Evolutionary conservation across 2,888 invertebrate species (phyloP), one percentile per base, ranked within the genome.

Genomic region (Limnephilus rhombicus): DNA sequence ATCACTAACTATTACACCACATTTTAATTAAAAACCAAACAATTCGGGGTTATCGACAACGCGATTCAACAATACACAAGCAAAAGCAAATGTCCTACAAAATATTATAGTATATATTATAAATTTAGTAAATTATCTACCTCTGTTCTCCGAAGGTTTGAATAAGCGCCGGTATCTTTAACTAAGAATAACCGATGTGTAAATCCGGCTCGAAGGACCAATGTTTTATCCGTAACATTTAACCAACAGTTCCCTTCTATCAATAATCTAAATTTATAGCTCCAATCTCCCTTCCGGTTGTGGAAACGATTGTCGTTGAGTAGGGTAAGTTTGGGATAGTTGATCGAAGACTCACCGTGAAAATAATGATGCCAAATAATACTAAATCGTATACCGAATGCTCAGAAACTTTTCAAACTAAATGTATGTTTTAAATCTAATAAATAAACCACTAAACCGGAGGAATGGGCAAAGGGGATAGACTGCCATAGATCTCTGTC

Each of bases 241-340:
- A 24, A 68, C 68, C 68, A 68, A 68, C 68, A 68, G 68, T 68
- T 37, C 85, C 34, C 34, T 4, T 85, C 34, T 34, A 85, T 24
- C 85, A 34, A 37, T 37, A 85, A 34, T 34, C 85, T 85, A 85
- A 85, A 85, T 85, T 85, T 85, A 85, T 85, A 85, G 85, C 41
- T 85, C 85, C 85, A 3, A 41, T 37, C 34, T 85, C 24, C 34
- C n/a, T 85, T 85, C 37, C 85, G 34, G 34, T 85, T 85, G 34
- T 24, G 85, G 37, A 85, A 34, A 31, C 85, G 85, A 85, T 34
- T 85, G 85, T 85, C 85, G 18, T 85, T 85, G 85, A 85, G 85
- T 34, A 85, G 85, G 85, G 85, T 85, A 41, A 15, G 24, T 37
- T 85, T 85, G 24, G 85, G 37, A n/a, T 68, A 68, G 68, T 68